A percentile compares a stretch with the other conserved stretches of the same genome.
phyloP scores from a whole-genome alignment of 1,140 invertebrate genomes.

The Mactra quadrangularis region DNA sequence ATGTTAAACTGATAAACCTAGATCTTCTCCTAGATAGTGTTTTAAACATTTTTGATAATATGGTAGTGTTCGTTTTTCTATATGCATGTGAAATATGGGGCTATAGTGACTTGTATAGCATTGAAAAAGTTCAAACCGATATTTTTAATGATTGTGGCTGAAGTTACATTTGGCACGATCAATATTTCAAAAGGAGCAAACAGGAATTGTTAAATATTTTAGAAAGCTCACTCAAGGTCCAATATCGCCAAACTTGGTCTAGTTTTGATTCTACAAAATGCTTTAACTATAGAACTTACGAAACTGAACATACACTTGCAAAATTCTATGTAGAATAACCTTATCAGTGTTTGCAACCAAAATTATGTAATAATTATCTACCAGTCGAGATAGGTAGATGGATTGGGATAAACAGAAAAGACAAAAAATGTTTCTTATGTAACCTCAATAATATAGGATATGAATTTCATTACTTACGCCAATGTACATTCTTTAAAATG shows the following conservation, averaged over 20 bases:
- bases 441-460: too few species aligned
- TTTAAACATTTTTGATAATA: slow-evolving; percentile 13
- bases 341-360: neutral
- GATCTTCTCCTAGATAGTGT: slow-evolving; percentile 8
- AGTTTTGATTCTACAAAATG: neutral
- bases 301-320: neutral
- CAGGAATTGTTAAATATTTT: neutral
- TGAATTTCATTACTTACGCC: slow-evolving; percentile 20
- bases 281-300: neutral
- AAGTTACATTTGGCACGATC: slow-evolving; percentile 20
- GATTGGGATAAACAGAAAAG: neutral
- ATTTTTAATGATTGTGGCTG: slow-evolving; percentile 4
- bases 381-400: slow-evolving; percentile 19
- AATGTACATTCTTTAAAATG: neutral
- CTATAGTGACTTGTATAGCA: neutral
- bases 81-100: slow-evolving; percentile 27
- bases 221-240: neutral
- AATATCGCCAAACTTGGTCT: slow-evolving; percentile 5
- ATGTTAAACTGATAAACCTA: neutral
- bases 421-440: slow-evolving; percentile 11
- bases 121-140: slow-evolving; percentile 28
- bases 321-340: neutral
- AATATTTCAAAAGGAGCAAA: slow-evolving; percentile 3
- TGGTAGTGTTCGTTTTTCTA: slow-evolving; percentile 6
- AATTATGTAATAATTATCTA: neutral